Evolutionary conservation across 1,140 invertebrate species (phyloP), one percentile per base, ranked within the genome.

Genomic region (Musca domestica): DNA sequence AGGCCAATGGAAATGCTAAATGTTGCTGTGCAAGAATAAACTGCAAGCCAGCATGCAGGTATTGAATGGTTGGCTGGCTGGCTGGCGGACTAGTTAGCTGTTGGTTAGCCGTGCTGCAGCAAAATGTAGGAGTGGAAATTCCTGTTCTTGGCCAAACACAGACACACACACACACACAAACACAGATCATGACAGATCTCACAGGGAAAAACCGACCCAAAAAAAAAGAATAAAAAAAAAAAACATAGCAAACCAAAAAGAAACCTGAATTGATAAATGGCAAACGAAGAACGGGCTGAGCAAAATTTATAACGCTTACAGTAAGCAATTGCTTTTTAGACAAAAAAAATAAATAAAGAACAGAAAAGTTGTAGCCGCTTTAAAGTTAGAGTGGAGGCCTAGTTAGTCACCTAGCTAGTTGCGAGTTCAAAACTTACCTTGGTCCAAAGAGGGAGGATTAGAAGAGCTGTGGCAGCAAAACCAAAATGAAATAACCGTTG

Each of bases 71-170:
- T 7, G 10, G 12, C 34, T 7, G 4, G 10, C 34, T 7, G 34
- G 34, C 34, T 41, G 10, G 34, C 34, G 6, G 34, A 2, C 10
- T 41, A 41, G 34, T 41, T 41, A 10, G 34, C 12, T 41, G 27
- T 30, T 41, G 34, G 5, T 9, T 41, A 41, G 34, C 34, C 9
- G 27, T 30, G 27, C 34, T 10, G 34, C 34, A 41, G 34, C 34
- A 64, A 68, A 68, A 68, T 68, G 67, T 68, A 68, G 67, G 67
- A 68, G 67, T 68, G 67, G 67, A 68, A 68, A 68, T 68, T 68
- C 67, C 67, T 68, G 67, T 68, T 68, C 58, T 68, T 64, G 30
- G 46, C 65, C 46, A 56, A 68, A 25, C 47, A 49, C 34, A 61
- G 30, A 34, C 54, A 34, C 27, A 61, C 15, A 61, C 54, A n/a